Evolutionary conservation across 2,797 vertebrate genomes (phyloP), one percentile per base, ranked within the genome.

Genomic region (Galago senegalensis): DNA sequence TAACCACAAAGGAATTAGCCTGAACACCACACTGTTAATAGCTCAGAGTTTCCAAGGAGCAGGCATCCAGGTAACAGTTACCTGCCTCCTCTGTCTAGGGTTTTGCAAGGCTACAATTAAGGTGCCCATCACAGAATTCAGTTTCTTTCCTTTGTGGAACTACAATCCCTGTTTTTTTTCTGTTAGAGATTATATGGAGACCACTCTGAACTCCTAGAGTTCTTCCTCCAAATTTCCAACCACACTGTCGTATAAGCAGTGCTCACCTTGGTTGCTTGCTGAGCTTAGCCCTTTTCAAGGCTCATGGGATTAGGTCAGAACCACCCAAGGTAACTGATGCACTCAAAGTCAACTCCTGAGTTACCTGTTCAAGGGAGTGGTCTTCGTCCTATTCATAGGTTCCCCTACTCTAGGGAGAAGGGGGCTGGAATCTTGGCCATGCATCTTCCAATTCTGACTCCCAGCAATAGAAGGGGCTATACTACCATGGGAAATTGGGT

Each of bases 301-400:
- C 23, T 37, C 75, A 34, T 63, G 56, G 16, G 43, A n/a, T 87
- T 40, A 56, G 5, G 56, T 40, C 92, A 93, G 84, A 77, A n/a
- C 4, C 27, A 56, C 16, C n/a, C 31, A n/a, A 10, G 5, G 9
- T 63, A 4, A 4, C 13, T n/a, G 84, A 81, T 17, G 0, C 2
- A 40, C 65, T 37, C n/a, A 31, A 23, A 34, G 0, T 40, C 40
- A 63, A 40, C 2, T 0, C 0, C 16, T 3, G 31, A n/a, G 6
- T n/a, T 17, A 17, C 37, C 67, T 53, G 7, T 29, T 6, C 13
- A 25, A 56, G 43, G 29, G 14, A 27, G 7, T 7, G 43, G 34
- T 1, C 1, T 31, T 65, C 25, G 0, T 4, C 14, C 7, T 7
- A 2, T 6, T 37, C 40, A 10, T 5, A 20, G 91, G 25, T 58